Percentiles rank a stretch among this genome's conserved stretches.
These are phyloP conservation scores for Siderastrea siderea DNA, from an alignment of 92 coral and sea anemone species.

Conservation along the genomic window DNA sequence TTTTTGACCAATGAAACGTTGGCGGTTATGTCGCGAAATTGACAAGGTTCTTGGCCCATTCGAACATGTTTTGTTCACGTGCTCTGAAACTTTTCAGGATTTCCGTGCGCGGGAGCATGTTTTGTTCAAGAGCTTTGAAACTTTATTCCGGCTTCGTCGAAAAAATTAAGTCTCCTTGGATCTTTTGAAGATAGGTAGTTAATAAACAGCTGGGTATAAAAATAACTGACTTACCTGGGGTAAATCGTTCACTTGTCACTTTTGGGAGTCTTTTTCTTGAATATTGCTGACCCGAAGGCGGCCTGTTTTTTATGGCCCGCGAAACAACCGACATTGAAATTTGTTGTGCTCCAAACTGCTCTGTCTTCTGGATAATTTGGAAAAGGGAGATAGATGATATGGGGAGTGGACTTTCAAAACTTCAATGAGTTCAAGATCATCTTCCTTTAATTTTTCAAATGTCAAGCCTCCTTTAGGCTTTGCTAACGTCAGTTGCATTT, in stretches of 20 bases:
- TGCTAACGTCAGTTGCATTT: conserved; percentile 1
- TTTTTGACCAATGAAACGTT: no score
- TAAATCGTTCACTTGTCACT: conserved; percentile 56
- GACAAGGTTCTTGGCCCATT: no score
- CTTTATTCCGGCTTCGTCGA: no score
- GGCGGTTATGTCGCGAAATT: no score
- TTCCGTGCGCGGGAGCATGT: no score
- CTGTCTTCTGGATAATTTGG: conserved; percentile 42
- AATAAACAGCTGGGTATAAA: conserved; percentile 68
- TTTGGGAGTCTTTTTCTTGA: conserved; percentile 52
- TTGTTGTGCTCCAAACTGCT: conserved; percentile 41
- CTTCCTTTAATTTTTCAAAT: conserved; percentile 34
- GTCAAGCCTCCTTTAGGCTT: conserved; percentile 56
- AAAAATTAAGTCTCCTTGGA: conserved; percentile 3
- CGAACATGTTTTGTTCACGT: no score
- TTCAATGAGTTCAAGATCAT: conserved; percentile 66
- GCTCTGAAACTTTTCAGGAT: no score
- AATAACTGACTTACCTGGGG: conserved; percentile 24
- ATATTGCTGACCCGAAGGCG: conserved; percentile 42
- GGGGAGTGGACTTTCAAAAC: conserved; percentile 53
- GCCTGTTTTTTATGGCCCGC: conserved; percentile 39
- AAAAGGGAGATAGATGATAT: conserved; percentile 28
- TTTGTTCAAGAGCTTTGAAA: no score
- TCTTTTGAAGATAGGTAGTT: conserved; percentile 55
- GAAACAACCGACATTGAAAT: conserved; percentile 40